A percentile compares a stretch with the other conserved stretches of the same genome.
phyloP scores from a whole-genome alignment of 2,113 vertebrate genomes.

The Anoplopoma fimbria region DNA sequence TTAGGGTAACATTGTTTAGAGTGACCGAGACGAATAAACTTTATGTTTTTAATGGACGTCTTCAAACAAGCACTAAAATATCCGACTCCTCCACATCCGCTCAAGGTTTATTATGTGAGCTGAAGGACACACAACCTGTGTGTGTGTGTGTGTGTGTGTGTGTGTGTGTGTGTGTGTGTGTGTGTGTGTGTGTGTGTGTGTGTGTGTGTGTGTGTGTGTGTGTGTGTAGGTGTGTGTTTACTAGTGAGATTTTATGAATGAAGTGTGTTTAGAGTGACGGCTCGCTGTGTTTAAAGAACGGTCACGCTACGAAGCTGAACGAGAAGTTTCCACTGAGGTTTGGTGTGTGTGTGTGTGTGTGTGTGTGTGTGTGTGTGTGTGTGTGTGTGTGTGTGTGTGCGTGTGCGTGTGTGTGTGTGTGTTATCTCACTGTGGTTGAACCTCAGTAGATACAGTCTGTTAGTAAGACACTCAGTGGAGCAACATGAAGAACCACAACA shows the following conservation, averaged over 20 bases:
- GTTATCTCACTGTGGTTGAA: not conserved
- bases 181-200: not conserved
- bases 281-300: constrained; percentile 2
- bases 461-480: not conserved
- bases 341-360: not conserved
- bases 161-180: not conserved
- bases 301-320: constrained; percentile 5
- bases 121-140: too few relatives aligned
- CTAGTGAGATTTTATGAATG: not conserved
- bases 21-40: too few relatives aligned
- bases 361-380: constrained; percentile 15
- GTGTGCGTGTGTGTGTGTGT: not conserved
- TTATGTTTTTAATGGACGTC: too few relatives aligned
- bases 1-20: too few relatives aligned
- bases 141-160: too few relatives aligned
- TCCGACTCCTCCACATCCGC: too few relatives aligned
- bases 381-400: not conserved
- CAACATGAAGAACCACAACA: not conserved
- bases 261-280: constrained; percentile 11
- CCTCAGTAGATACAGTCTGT: not conserved
- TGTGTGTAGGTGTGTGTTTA: constrained; percentile 5
- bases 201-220: not conserved
- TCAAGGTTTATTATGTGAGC: too few relatives aligned
- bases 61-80: too few relatives aligned
- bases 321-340: constrained; percentile 40